Evolutionary conservation across 2,113 vertebrate genomes (phyloP).

Genomic region (Hemiscyllium ocellatum): DNA sequence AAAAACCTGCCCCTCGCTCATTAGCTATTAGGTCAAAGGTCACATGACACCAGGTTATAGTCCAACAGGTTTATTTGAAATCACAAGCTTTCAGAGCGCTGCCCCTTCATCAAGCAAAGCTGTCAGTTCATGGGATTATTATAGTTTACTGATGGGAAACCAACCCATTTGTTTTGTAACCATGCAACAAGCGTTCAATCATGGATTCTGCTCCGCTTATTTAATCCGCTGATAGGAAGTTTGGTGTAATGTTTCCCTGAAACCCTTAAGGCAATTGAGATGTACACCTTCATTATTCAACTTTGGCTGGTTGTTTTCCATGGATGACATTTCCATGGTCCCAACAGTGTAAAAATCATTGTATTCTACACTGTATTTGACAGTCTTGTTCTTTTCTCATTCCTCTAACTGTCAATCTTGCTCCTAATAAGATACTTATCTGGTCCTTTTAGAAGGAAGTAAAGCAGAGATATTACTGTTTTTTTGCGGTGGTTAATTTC

Average conservation of each 20-base stretch:
- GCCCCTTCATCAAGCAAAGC: background rate
- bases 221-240: background rate
- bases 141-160: background rate
- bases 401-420: background rate
- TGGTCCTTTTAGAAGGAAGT: background rate
- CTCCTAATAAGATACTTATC: constrained; percentile 11
- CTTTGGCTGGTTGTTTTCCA: background rate
- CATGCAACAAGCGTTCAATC: background rate
- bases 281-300: background rate
- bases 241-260: background rate
- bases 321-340: background rate
- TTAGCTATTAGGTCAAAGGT: background rate
- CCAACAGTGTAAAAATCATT: background rate
- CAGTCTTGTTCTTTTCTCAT: background rate
- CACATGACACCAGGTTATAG: no score
- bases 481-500: background rate
- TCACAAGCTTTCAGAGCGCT: no score
- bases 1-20: background rate
- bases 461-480: background rate
- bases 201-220: background rate
- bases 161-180: background rate
- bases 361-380: background rate
- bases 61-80: no score
- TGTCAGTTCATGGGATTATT: background rate
- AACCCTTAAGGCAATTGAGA: background rate